phyloP scores from a whole-genome alignment of 2,113 vertebrate species.

The Irena cyanogastra region DNA sequence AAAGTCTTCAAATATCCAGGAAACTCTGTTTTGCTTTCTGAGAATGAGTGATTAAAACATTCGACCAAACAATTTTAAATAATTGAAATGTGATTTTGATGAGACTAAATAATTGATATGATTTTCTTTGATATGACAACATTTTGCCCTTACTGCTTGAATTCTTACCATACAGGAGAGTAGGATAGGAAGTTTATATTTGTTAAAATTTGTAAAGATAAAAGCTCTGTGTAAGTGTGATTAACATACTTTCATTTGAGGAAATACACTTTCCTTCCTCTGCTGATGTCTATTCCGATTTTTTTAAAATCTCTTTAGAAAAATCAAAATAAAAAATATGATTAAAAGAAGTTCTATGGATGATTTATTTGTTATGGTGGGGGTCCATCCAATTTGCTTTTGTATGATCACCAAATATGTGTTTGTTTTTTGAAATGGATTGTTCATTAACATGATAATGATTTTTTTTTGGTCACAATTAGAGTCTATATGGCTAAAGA shows the following conservation, averaged over 20 bases:
- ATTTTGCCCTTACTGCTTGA: neutral
- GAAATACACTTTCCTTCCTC: neutral
- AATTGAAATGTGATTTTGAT: neutral
- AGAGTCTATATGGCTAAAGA: neutral
- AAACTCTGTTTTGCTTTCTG: neutral
- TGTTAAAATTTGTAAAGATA: neutral
- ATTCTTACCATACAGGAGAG: neutral
- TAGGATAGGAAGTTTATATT: neutral
- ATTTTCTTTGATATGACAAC: neutral
- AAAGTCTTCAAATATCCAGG: neutral
- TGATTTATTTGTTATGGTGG: neutral
- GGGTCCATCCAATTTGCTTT: neutral
- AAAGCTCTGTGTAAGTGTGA: neutral
- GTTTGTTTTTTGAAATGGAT: neutral
- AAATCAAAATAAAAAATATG: neutral
- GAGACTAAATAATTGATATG: neutral
- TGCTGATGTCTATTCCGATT: neutral
- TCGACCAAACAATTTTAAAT: neutral
- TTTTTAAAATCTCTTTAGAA: neutral
- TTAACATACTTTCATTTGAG: neutral
- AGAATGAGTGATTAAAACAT: conserved; percentile 20
- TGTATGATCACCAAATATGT: neutral
- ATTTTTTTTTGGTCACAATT: neutral
- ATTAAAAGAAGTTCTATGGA: neutral
- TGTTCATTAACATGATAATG: neutral